Percentiles rank a stretch among this genome's conserved stretches.
Conservation (phyloP, 2,113 vertebrate species). For the Smithornis capensis region DNA sequence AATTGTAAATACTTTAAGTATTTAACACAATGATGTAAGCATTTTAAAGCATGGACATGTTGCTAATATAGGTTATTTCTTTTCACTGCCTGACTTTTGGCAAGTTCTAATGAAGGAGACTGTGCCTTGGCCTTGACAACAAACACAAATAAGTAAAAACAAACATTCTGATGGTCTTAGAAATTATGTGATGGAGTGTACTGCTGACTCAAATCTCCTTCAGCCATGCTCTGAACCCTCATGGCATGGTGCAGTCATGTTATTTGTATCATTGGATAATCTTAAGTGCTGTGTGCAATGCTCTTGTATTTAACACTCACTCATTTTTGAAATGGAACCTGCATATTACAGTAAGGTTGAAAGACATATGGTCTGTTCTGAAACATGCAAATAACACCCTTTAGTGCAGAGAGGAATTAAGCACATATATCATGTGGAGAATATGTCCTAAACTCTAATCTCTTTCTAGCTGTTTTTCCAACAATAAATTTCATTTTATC, state of each 20-base stretch:
- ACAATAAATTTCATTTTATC: background rate
- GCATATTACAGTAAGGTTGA: background rate
- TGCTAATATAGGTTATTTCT: background rate
- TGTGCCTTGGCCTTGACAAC: background rate
- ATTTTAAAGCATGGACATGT: background rate
- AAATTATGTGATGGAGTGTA: background rate
- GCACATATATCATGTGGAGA: background rate
- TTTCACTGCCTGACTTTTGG: background rate
- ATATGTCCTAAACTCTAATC: background rate
- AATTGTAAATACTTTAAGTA: background rate
- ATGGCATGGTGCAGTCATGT: background rate
- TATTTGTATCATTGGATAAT: background rate
- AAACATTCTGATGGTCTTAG: background rate
- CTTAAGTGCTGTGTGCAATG: background rate
- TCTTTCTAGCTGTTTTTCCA: background rate
- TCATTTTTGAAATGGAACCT: constrained; percentile 9
- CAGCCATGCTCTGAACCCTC: background rate
- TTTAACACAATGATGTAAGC: background rate
- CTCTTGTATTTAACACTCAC: background rate
- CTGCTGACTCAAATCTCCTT: background rate
- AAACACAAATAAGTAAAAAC: background rate
- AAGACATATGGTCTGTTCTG: background rate
- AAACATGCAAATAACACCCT: constrained; percentile 27
- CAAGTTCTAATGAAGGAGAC: background rate
- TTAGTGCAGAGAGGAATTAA: constrained; percentile 1